Conservation (phyloP, 2,113 vertebrate species). For the Plecotus auritus region DNA sequence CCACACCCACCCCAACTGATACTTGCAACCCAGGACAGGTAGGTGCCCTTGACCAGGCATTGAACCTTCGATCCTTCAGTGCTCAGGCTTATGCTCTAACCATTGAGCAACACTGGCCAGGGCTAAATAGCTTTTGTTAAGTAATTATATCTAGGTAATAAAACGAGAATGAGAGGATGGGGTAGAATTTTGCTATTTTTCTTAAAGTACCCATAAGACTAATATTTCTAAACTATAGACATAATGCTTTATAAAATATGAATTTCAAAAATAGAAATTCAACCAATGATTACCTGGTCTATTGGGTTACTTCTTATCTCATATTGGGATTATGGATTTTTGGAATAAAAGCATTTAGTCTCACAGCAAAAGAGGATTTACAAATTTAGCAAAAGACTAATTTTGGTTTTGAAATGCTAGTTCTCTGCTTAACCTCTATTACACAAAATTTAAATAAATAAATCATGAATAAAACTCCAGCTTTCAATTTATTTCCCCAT, state of each 20-base stretch:
- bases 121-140: background rate
- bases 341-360: background rate
- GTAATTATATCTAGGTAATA: background rate
- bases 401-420: background rate
- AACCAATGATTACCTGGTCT: background rate
- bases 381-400: background rate
- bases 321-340: background rate
- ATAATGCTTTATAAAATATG: background rate
- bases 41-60: too few species aligned
- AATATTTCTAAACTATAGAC: background rate
- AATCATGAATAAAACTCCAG: background rate
- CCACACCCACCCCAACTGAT: too few species aligned
- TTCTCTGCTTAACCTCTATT: background rate
- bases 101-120: too few species aligned
- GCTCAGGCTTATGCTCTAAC: too few species aligned
- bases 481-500: background rate
- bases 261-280: background rate
- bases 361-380: conserved; percentile 12
- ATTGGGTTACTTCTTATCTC: background rate
- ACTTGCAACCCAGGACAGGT: too few species aligned
- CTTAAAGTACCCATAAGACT: background rate
- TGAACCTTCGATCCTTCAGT: too few species aligned
- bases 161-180: background rate
- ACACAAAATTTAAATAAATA: conserved; percentile 19
- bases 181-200: background rate